Evolutionary conservation across 2,797 vertebrate species (phyloP).

Genomic region (Typhlichthys eigenmanni): DNA sequence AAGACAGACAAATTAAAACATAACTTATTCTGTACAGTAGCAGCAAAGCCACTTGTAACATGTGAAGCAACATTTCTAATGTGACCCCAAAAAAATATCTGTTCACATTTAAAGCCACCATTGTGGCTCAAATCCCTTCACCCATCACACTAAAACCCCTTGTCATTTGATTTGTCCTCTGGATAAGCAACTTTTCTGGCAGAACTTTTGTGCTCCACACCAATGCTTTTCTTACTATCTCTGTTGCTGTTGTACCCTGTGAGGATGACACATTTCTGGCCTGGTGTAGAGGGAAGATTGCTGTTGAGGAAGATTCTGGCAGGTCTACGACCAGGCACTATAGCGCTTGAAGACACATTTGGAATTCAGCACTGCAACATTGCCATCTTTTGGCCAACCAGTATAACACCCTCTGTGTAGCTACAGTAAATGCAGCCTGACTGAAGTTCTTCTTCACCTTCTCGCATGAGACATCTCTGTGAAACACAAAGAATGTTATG

Average conservation of each 20-base stretch:
- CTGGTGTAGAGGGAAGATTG: slow-evolving; percentile 50
- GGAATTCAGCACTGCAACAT: slow-evolving; percentile 83
- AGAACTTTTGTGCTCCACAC: slow-evolving; percentile 56
- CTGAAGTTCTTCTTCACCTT: slow-evolving; percentile 35
- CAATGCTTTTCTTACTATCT: slow-evolving; percentile 43
- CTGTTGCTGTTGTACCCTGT: slow-evolving; percentile 43
- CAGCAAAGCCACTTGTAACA: slow-evolving; percentile 27
- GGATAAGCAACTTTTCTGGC: slow-evolving; percentile 54
- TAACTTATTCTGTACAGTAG: too few species aligned
- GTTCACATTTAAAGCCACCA: slow-evolving; percentile 1
- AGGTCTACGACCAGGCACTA: slow-evolving; percentile 47
- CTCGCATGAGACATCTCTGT: neutral
- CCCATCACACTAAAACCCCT: slow-evolving; percentile 36
- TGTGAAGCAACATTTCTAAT: slow-evolving; percentile 18
- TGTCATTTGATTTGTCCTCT: slow-evolving; percentile 39
- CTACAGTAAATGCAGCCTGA: slow-evolving; percentile 32
- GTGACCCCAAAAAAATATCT: slow-evolving; percentile 6
- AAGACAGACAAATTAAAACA: slow-evolving; percentile 6
- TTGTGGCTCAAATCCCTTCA: slow-evolving; percentile 36
- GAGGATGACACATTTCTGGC: slow-evolving; percentile 58
- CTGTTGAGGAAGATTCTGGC: slow-evolving; percentile 61
- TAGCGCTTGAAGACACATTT: slow-evolving; percentile 54
- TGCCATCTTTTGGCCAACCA: slow-evolving; percentile 83
- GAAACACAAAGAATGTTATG: slow-evolving; percentile 39
- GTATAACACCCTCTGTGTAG: slow-evolving; percentile 48